These are phyloP conservation scores for Tetragonula carbonaria DNA, from an alignment of 2,888 invertebrate genomes.

Conservation along the genomic window DNA sequence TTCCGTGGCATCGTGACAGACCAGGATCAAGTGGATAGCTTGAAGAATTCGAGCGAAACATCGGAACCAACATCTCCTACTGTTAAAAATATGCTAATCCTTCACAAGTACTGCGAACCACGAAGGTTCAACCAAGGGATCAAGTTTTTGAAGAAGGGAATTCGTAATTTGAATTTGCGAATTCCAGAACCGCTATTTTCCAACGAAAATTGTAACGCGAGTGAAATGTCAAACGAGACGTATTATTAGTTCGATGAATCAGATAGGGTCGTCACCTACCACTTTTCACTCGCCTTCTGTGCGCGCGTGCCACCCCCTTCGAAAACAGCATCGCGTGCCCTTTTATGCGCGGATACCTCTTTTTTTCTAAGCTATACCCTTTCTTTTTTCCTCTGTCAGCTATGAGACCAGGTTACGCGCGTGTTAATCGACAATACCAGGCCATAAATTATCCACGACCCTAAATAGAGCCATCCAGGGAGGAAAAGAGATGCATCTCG, in stretches of 20 bases:
- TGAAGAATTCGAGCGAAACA: conserved; percentile 40
- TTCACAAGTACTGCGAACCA: too few relatives aligned
- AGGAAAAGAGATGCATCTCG: conserved; percentile 39
- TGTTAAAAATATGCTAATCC: background rate
- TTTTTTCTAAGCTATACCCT: conserved; percentile 71
- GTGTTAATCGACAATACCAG: conserved; percentile 83
- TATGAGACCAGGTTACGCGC: conserved; percentile 78
- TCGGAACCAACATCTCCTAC: conserved; percentile 6
- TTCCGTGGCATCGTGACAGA: conserved; percentile 52
- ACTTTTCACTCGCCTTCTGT: conserved; percentile 51
- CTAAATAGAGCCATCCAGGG: conserved; percentile 81
- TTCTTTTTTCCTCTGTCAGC: conserved; percentile 55
- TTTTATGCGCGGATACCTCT: conserved; percentile 79
- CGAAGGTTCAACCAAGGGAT: background rate
- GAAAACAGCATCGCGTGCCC: conserved; percentile 79
- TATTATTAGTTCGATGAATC: conserved; percentile 82
- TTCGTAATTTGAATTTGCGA: background rate
- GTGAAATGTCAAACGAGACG: conserved; percentile 77
- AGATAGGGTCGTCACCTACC: conserved; percentile 77
- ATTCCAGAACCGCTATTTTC: conserved; percentile 9
- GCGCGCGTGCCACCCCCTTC: conserved; percentile 71
- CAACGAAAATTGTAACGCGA: conserved; percentile 48
- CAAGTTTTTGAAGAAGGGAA: too few relatives aligned
- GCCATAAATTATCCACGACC: conserved; percentile 82
- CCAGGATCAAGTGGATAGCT: conserved; percentile 44